phyloP scores from a whole-genome alignment of 2,113 vertebrate genomes.

The Lethenteron camtschaticum region DNA sequence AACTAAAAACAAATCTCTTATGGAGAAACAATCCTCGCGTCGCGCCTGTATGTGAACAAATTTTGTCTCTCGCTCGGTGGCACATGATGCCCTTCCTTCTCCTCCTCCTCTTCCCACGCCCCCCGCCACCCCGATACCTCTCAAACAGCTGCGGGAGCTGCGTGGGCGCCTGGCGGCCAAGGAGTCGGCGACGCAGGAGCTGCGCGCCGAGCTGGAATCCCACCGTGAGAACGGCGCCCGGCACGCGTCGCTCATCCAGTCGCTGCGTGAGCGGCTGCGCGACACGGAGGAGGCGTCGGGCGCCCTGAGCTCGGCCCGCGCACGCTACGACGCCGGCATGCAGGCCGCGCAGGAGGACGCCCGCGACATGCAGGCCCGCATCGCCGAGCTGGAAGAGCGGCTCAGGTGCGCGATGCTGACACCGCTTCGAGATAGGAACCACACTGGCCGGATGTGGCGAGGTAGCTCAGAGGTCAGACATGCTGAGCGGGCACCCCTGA shows the following conservation, averaged over 20 bases:
- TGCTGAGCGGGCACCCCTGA: no score
- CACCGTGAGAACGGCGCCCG: constrained; percentile 34
- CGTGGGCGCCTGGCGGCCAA: constrained; percentile 24
- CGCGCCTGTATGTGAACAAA: no score
- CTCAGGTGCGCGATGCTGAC: constrained; percentile 24
- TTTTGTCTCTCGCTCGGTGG: no score
- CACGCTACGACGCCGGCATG: constrained; percentile 20
- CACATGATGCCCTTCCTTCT: no score
- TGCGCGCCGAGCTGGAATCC: constrained; percentile 27
- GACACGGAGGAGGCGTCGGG: constrained; percentile 28
- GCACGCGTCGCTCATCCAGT: constrained; percentile 27
- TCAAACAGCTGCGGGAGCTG: constrained; percentile 26
- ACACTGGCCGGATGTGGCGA: no score
- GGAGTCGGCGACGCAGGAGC: constrained; percentile 25
- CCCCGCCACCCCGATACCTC: no score
- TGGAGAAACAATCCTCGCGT: no score
- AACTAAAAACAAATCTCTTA: no score
- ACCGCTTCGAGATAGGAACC: no score
- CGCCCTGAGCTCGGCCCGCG: constrained; percentile 18
- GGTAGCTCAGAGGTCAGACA: no score
- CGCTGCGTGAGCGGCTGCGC: constrained; percentile 23
- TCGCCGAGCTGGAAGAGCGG: constrained; percentile 18
- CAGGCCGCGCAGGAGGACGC: constrained; percentile 23
- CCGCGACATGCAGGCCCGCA: constrained; percentile 21
- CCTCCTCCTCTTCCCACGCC: no score